These are phyloP conservation scores for Melolontha melolontha DNA, from an alignment of 2,888 invertebrate genomes.

Conservation along the genomic window DNA sequence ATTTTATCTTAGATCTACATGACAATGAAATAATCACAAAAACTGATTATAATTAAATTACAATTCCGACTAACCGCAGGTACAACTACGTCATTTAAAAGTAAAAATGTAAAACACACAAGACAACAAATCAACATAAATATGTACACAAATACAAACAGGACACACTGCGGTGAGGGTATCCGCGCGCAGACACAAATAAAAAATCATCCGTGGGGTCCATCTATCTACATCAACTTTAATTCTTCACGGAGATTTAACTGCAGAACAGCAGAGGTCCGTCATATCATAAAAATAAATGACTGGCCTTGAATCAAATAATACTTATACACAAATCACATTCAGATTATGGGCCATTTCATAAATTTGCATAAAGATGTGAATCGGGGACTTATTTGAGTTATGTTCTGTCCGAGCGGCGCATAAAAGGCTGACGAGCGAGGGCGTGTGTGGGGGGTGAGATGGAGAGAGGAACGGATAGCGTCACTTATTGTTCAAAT, in stretches of 20 bases:
- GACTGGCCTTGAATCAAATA: conserved; percentile 44
- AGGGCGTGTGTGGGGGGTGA: not conserved
- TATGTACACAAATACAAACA: too few species aligned
- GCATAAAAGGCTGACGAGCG: not conserved
- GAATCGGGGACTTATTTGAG: conserved; percentile 47
- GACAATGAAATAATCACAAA: too few species aligned
- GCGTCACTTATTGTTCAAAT: too few species aligned
- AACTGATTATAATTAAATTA: too few species aligned
- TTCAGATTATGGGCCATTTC: conserved; percentile 46
- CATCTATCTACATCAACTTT: conserved; percentile 52
- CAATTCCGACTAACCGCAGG: too few species aligned
- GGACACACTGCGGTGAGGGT: too few species aligned
- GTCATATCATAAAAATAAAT: conserved; percentile 48
- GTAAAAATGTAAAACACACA: too few species aligned
- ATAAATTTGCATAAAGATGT: conserved; percentile 53
- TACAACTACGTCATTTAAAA: too few species aligned
- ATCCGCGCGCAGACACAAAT: not conserved
- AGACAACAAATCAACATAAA: too few species aligned
- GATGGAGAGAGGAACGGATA: not conserved
- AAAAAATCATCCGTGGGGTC: conserved; percentile 38
- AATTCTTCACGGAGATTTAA: conserved; percentile 52
- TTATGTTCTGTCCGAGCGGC: conserved; percentile 44
- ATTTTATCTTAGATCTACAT: too few species aligned
- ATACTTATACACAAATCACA: conserved; percentile 48
- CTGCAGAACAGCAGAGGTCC: conserved; percentile 43